A percentile compares a stretch with the other conserved stretches of the same genome.
phyloP scores from a whole-genome alignment of 2,797 vertebrate species.

The Hozukius guyotensis region DNA sequence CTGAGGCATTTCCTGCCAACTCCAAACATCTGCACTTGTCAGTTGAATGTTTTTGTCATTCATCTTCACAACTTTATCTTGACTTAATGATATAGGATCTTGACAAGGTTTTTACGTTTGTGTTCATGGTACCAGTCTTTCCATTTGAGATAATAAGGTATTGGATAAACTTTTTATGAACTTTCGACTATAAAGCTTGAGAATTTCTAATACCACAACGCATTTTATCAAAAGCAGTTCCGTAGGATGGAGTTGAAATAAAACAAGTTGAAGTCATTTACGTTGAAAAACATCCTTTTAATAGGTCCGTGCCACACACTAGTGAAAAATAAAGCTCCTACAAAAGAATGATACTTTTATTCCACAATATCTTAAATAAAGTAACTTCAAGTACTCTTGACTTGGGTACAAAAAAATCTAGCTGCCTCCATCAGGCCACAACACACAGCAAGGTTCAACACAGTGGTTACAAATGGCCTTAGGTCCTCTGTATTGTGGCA shows the following conservation, averaged over 20 bases:
- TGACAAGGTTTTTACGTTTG: background rate
- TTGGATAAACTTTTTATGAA: background rate
- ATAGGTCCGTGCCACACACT: constrained; percentile 99
- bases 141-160: background rate
- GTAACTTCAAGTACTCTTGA: constrained; percentile 99
- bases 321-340: constrained; percentile 99
- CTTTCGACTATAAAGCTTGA: background rate
- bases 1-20: background rate
- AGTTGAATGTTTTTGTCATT: background rate
- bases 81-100: background rate
- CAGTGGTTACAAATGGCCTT: constrained; percentile 97
- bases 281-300: constrained; percentile 99
- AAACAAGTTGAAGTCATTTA: constrained; percentile 73
- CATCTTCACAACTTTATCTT: background rate
- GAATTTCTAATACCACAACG: background rate
- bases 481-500: constrained; percentile 92
- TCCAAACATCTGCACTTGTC: background rate
- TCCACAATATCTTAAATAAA: constrained; percentile 99
- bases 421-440: constrained; percentile 96
- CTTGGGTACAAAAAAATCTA: constrained; percentile 99
- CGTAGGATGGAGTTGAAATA: constrained; percentile 46
- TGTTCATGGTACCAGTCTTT: background rate
- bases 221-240: background rate
- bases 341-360: constrained; percentile 99
- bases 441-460: constrained; percentile 96